Evolutionary conservation across 2,797 vertebrate species (phyloP).

Genomic region (Tiaroga cobitis): DNA sequence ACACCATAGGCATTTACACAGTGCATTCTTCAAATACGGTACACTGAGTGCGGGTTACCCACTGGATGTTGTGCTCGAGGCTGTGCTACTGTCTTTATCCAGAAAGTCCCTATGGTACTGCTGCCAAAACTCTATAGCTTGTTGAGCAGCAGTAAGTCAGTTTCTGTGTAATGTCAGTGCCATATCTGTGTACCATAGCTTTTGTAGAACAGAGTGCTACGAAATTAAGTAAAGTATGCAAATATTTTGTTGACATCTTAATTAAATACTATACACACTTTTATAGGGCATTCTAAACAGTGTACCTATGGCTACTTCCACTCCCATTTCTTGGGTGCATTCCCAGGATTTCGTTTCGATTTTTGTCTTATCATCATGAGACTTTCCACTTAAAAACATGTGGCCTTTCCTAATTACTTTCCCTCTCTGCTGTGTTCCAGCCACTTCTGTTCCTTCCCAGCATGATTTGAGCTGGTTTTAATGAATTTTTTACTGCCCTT

Average conservation of each 20-base stretch:
- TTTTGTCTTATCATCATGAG: slow-evolving; percentile 30
- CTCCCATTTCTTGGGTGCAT: neutral
- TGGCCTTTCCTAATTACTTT: slow-evolving; percentile 60
- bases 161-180: neutral
- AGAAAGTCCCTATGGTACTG: neutral
- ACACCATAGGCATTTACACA: slow-evolving; percentile 9
- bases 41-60: slow-evolving; percentile 1
- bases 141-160: neutral
- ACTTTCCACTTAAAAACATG: slow-evolving; percentile 49
- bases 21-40: slow-evolving; percentile 12
- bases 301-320: neutral
- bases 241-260: neutral
- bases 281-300: neutral
- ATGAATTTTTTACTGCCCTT: slow-evolving; percentile 82
- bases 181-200: neutral
- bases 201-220: neutral
- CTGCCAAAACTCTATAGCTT: slow-evolving; percentile 17
- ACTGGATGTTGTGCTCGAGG: slow-evolving; percentile 22
- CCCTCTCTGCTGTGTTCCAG: slow-evolving; percentile 50
- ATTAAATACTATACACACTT: neutral
- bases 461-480: slow-evolving; percentile 76
- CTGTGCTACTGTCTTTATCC: slow-evolving; percentile 26
- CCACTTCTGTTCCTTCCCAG: slow-evolving; percentile 53
- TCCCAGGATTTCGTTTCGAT: slow-evolving; percentile 28
- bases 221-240: neutral